A percentile compares a stretch with the other conserved stretches of the same genome.
phyloP scores from a whole-genome alignment of 2,888 invertebrate genomes.

The Molorchus minor region DNA sequence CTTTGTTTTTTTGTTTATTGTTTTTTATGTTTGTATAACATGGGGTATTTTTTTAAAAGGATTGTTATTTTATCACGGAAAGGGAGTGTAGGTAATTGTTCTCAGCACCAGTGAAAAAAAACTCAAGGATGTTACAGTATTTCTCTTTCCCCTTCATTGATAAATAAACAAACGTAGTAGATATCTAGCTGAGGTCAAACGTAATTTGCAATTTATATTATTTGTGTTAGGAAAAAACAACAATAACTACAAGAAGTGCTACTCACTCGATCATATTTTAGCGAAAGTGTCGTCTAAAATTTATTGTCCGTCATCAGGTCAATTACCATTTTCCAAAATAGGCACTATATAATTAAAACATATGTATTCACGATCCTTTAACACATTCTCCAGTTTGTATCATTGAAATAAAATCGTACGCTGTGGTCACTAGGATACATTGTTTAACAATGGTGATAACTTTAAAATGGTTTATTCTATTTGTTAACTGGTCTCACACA shows the following conservation, averaged over 20 bases:
- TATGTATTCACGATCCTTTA: slow-evolving; percentile 9
- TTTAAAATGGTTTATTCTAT: slow-evolving; percentile 60
- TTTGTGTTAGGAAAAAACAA: background rate
- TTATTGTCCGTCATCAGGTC: slow-evolving; percentile 9
- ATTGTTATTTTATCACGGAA: slow-evolving; percentile 1
- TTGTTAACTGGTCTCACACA: slow-evolving; percentile 58
- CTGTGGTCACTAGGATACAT: slow-evolving; percentile 53
- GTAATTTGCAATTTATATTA: slow-evolving; percentile 8
- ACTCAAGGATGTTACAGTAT: slow-evolving; percentile 12
- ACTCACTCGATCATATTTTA: slow-evolving; percentile 19
- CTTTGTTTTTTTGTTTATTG: no score
- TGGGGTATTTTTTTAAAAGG: no score
- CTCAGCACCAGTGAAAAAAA: background rate
- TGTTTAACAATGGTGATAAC: slow-evolving; percentile 57
- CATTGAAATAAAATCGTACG: slow-evolving; percentile 45
- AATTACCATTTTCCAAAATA: slow-evolving; percentile 10
- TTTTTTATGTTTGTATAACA: no score
- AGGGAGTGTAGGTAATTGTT: background rate
- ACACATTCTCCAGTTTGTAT: slow-evolving; percentile 31
- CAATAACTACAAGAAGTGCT: background rate
- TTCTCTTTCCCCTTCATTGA: slow-evolving; percentile 16
- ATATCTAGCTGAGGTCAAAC: slow-evolving; percentile 16
- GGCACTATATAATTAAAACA: slow-evolving; percentile 8
- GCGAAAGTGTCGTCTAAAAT: slow-evolving; percentile 5
- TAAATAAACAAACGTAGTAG: slow-evolving; percentile 3